Percentiles rank a stretch among this genome's conserved stretches.
phyloP scores from a whole-genome alignment of 2,797 vertebrate species.

The Hafferia zeledoni region DNA sequence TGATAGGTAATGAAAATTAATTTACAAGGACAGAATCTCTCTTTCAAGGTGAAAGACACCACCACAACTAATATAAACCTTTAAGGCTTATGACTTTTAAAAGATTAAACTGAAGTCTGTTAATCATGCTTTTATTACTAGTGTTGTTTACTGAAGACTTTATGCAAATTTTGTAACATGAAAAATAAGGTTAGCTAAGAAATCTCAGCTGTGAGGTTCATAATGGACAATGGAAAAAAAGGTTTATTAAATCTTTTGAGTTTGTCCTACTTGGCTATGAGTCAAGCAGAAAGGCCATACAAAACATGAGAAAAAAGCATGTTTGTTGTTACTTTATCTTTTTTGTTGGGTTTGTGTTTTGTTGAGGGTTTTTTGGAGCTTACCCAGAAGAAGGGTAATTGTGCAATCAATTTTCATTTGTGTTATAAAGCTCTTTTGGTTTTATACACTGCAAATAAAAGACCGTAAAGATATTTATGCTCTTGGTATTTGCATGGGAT shows the following conservation, averaged over 20 bases:
- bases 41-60: neutral
- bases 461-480: constrained; percentile 22
- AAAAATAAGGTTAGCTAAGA: neutral
- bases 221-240: neutral
- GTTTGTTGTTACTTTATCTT: neutral
- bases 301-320: neutral
- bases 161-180: neutral
- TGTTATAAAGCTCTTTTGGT: neutral
- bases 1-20: neutral
- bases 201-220: neutral
- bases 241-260: neutral
- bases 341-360: neutral
- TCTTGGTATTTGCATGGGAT: neutral
- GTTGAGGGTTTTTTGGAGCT: neutral
- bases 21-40: neutral
- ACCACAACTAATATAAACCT: neutral
- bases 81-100: neutral
- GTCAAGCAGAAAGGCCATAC: neutral
- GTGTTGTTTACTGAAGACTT: neutral
- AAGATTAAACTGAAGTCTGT: neutral
- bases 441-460: constrained; percentile 51
- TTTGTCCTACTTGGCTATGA: neutral
- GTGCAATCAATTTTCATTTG: constrained; percentile 48
- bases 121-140: neutral
- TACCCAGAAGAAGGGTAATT: neutral